These are phyloP conservation scores for Hystrix cristata DNA, from an alignment of 2,113 vertebrate genomes.

Conservation along the genomic window DNA sequence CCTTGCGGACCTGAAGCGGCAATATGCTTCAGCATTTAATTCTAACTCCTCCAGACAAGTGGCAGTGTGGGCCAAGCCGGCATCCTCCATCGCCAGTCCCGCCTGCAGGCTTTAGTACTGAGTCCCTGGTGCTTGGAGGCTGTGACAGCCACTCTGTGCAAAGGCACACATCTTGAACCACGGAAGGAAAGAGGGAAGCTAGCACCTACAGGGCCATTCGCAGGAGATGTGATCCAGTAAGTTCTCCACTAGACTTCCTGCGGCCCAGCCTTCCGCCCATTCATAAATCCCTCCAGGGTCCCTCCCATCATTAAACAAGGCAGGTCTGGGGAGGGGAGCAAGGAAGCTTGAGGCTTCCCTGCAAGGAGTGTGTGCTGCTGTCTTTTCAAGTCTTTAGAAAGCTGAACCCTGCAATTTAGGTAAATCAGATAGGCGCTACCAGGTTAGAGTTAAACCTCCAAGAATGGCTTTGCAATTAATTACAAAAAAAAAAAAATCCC, in stretches of 20 bases:
- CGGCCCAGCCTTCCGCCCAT: neutral
- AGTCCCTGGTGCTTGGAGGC: too few species aligned
- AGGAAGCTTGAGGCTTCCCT: slow-evolving; percentile 56
- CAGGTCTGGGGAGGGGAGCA: neutral
- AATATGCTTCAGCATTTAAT: rapidly evolving
- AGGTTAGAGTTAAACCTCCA: slow-evolving; percentile 75
- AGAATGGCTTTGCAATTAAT: slow-evolving; percentile 75
- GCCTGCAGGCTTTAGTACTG: rapidly evolving
- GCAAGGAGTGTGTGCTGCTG: neutral
- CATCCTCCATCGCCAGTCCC: rapidly evolving
- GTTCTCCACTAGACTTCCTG: rapidly evolving
- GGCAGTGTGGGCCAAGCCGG: rapidly evolving
- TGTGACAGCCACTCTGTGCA: rapidly evolving
- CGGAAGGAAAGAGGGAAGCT: too few species aligned
- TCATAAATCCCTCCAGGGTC: neutral
- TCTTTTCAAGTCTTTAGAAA: slow-evolving; percentile 51
- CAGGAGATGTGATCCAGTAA: neutral
- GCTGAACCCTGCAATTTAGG: slow-evolving; percentile 78
- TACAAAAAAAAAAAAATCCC: neutral
- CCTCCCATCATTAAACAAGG: slow-evolving; percentile 45
- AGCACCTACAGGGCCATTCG: neutral
- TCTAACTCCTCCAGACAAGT: neutral
- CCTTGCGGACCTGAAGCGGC: rapidly evolving
- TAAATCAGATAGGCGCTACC: slow-evolving; percentile 63
- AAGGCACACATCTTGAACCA: neutral